Percentiles rank a stretch among this genome's conserved stretches.
These are phyloP conservation scores for Ganaspis brasiliensis DNA, from an alignment of 2,888 invertebrate species.

Conservation along the genomic window DNA sequence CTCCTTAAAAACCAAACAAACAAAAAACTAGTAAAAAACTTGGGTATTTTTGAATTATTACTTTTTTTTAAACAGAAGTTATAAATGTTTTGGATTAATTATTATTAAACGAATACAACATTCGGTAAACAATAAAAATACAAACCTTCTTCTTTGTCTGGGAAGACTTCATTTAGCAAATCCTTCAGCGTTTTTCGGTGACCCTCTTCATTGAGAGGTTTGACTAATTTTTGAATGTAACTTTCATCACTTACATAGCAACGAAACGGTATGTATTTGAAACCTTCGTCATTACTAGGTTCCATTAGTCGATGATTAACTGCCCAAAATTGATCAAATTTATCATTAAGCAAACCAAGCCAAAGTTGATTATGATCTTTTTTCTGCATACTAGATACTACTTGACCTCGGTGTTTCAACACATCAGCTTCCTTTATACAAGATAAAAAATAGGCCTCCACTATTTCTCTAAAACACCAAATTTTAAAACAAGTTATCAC, in stretches of 20 bases:
- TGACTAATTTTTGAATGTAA: constrained; percentile 88
- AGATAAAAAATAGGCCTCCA: constrained; percentile 97
- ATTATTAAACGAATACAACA: no score
- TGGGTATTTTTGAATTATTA: no score
- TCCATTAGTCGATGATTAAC: constrained; percentile 98
- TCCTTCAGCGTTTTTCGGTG: constrained; percentile 87
- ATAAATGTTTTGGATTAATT: no score
- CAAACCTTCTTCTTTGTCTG: constrained; percentile 82
- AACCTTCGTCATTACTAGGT: constrained; percentile 88
- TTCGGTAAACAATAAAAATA: constrained; percentile 35
- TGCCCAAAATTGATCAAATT: constrained; percentile 99
- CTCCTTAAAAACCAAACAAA: no score
- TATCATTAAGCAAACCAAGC: constrained; percentile 96
- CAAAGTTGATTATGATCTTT: constrained; percentile 98
- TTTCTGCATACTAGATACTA: constrained; percentile 95
- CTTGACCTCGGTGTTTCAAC: constrained; percentile 95
- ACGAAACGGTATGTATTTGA: constrained; percentile 94
- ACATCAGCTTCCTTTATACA: constrained; percentile 98
- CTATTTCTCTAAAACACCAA: constrained; percentile 87
- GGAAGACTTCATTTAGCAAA: constrained; percentile 87
- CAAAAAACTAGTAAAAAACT: no score
- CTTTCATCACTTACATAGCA: constrained; percentile 87
- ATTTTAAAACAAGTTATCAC: no score
- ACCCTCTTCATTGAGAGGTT: constrained; percentile 89
- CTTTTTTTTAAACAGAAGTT: no score